Evolutionary conservation across 2,888 invertebrate genomes (phyloP).

Genomic region (Andrena dorsata): DNA sequence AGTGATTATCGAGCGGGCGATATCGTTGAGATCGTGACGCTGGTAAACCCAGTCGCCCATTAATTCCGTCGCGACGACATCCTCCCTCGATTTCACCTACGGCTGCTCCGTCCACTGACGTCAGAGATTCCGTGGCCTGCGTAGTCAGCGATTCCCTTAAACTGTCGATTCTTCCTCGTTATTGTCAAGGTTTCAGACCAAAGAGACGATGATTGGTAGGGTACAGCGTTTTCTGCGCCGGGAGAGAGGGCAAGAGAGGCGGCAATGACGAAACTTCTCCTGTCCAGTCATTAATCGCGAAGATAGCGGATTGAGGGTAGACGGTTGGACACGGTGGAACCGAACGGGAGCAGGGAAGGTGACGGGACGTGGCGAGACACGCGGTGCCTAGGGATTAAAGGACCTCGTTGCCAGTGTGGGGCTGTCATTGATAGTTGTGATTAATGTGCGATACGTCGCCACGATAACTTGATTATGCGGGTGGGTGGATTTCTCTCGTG

Average conservation of each 20-base stretch:
- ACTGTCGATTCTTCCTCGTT: no score
- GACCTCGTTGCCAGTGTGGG: slow-evolving; percentile 41
- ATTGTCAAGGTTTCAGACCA: no score
- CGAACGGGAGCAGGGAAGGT: slow-evolving; percentile 47
- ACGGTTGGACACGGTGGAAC: slow-evolving; percentile 51
- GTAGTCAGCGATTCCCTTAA: no score
- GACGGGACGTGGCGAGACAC: slow-evolving; percentile 46
- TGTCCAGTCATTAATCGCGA: slow-evolving; percentile 74
- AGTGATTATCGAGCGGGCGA: slow-evolving; percentile 30
- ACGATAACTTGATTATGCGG: slow-evolving; percentile 82
- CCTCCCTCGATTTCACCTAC: background rate
- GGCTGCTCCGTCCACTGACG: background rate
- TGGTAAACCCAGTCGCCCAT: background rate
- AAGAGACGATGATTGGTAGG: background rate
- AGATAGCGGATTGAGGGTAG: slow-evolving; percentile 67
- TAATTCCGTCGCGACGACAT: background rate
- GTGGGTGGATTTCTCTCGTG: slow-evolving; percentile 50
- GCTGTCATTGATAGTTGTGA: slow-evolving; percentile 84
- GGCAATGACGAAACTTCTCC: slow-evolving; percentile 57
- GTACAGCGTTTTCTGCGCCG: slow-evolving; percentile 37
- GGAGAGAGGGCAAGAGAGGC: slow-evolving; percentile 32
- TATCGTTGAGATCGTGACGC: slow-evolving; percentile 21
- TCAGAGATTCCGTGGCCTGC: background rate
- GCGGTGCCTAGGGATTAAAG: slow-evolving; percentile 56
- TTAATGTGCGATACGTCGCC: slow-evolving; percentile 79